Percentiles rank a stretch among this genome's conserved stretches.
Evolutionary conservation across 1,140 invertebrate species (phyloP).

Genomic region (Galendromus occidentalis): DNA sequence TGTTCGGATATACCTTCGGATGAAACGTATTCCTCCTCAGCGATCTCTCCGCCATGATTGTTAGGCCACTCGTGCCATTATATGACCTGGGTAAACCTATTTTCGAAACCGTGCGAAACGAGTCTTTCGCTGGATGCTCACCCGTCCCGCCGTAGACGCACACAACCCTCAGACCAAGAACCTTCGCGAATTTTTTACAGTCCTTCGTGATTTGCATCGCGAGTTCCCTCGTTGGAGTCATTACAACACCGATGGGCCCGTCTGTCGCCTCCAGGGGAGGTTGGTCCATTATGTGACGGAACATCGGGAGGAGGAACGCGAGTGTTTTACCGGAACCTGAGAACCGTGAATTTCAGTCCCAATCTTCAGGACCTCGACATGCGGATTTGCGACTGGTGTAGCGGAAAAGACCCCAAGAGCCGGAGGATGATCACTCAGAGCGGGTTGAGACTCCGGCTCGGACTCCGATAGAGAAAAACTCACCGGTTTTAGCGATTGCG

Average conservation of each 20-base stretch:
- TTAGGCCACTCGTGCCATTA: too few relatives aligned
- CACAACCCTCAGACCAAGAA: constrained; percentile 60
- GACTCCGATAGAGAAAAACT: not conserved
- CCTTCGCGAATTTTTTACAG: constrained; percentile 83
- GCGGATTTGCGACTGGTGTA: too few relatives aligned
- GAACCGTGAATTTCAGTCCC: too few relatives aligned
- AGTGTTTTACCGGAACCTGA: constrained; percentile 80
- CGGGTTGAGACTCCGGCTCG: too few relatives aligned
- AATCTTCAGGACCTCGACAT: too few relatives aligned
- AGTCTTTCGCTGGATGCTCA: too few relatives aligned
- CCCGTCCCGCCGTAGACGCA: constrained; percentile 98
- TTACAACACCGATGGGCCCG: constrained; percentile 85
- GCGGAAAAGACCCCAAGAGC: too few relatives aligned
- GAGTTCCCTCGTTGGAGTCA: constrained; percentile 93
- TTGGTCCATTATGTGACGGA: constrained; percentile 90
- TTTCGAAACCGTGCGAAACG: too few relatives aligned
- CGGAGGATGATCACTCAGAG: too few relatives aligned
- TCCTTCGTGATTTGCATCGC: constrained; percentile 98
- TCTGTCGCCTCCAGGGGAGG: constrained; percentile 76
- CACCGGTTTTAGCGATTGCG: constrained; percentile 93
- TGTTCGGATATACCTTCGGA: constrained; percentile 47
- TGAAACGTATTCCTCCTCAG: not conserved
- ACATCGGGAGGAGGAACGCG: constrained; percentile 94
- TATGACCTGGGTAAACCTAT: too few relatives aligned
- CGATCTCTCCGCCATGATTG: too few relatives aligned